Percentiles rank a stretch among this genome's conserved stretches.
Evolutionary conservation across 2,797 vertebrate species (phyloP).

Genomic region (Hippocampus kuda): DNA sequence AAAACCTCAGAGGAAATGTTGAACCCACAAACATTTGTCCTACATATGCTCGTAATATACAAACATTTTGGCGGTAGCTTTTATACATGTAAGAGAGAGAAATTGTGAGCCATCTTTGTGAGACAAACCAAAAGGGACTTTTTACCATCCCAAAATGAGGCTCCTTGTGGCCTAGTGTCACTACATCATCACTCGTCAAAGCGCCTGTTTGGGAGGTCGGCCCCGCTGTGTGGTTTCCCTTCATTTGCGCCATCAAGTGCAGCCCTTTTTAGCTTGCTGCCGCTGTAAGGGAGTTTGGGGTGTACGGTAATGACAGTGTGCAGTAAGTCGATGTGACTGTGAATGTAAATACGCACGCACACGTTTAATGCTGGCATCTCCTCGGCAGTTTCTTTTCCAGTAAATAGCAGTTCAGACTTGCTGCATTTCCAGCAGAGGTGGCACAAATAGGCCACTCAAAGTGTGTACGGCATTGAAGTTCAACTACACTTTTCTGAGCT

Average conservation of each 20-base stretch:
- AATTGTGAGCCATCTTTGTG: too few species aligned
- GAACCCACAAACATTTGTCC: neutral
- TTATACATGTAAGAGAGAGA: neutral
- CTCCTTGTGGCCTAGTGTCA: slow-evolving; percentile 11
- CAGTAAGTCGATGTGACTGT: slow-evolving; percentile 50
- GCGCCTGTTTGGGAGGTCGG: slow-evolving; percentile 42
- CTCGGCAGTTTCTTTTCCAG: slow-evolving; percentile 61
- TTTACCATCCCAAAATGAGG: neutral
- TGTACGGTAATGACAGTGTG: slow-evolving; percentile 47
- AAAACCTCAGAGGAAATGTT: neutral
- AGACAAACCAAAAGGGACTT: neutral
- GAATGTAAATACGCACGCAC: slow-evolving; percentile 60
- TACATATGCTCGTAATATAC: neutral
- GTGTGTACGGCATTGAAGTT: neutral
- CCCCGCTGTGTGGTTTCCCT: slow-evolving; percentile 33
- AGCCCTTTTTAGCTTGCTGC: slow-evolving; percentile 25
- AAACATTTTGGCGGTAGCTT: neutral
- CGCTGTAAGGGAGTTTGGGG: slow-evolving; percentile 23
- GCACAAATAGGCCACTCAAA: neutral
- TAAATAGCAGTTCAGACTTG: slow-evolving; percentile 61
- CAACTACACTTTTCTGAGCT: too few species aligned
- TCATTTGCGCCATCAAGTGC: slow-evolving; percentile 33
- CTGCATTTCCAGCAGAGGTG: slow-evolving; percentile 43
- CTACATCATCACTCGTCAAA: slow-evolving; percentile 16
- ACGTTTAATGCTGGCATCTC: slow-evolving; percentile 44